phyloP scores from a whole-genome alignment of 2,888 invertebrate species.

The Crocallis elinguaria region DNA sequence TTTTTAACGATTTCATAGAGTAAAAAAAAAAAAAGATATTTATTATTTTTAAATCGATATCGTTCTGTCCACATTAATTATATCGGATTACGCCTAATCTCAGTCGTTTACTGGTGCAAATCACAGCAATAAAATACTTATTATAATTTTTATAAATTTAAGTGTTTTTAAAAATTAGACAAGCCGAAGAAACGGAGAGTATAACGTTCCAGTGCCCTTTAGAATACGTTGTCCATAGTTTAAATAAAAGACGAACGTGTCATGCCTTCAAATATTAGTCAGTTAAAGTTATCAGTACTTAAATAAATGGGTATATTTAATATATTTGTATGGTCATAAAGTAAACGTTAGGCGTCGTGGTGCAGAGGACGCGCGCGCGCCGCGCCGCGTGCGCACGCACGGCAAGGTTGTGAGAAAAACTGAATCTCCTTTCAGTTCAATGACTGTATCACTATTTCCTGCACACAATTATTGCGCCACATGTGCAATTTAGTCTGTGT shows the following conservation, averaged over 20 bases:
- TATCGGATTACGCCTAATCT: constrained; percentile 67
- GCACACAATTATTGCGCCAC: constrained; percentile 79
- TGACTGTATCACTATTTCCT: constrained; percentile 80
- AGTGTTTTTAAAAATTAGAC: constrained; percentile 72
- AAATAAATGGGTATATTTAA: constrained; percentile 69
- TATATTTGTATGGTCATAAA: constrained; percentile 43
- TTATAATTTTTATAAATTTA: constrained; percentile 77
- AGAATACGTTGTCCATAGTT: constrained; percentile 81
- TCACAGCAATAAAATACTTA: constrained; percentile 76
- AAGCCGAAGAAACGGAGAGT: constrained; percentile 74
- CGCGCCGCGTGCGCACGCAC: constrained; percentile 40
- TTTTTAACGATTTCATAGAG: constrained; percentile 69
- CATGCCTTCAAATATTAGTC: constrained; percentile 83
- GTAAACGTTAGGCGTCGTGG: constrained; percentile 65
- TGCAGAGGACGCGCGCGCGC: constrained; percentile 38
- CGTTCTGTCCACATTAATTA: constrained; percentile 74
- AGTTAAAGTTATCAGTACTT: constrained; percentile 82
- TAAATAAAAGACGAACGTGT: constrained; percentile 74
- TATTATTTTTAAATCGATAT: constrained; percentile 67
- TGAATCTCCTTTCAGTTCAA: constrained; percentile 83
- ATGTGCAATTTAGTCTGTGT: constrained; percentile 84
- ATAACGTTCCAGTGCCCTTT: constrained; percentile 83
- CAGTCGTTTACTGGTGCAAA: constrained; percentile 72
- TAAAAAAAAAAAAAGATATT: constrained; percentile 49
- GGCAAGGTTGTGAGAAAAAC: constrained; percentile 75